phyloP scores from a whole-genome alignment of 2,113 vertebrate species.

The Motacilla alba region DNA sequence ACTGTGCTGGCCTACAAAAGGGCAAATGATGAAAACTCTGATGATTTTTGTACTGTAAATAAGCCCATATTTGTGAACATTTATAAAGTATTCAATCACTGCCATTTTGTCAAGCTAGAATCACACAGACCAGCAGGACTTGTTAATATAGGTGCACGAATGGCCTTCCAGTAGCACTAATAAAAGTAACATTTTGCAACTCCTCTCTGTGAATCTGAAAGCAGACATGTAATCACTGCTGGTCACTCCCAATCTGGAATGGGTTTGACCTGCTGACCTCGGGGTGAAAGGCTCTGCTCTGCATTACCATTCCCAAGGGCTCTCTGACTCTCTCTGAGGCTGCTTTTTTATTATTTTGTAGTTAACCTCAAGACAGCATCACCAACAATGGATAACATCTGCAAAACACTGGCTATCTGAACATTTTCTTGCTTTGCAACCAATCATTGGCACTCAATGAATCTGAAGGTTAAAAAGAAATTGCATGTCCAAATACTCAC shows the following conservation, averaged over 20 bases:
- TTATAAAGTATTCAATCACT: not conserved
- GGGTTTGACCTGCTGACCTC: conserved; percentile 54
- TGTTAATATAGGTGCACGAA: not conserved
- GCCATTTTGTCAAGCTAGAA: not conserved
- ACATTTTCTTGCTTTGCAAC: conserved; percentile 11
- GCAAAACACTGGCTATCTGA: conserved; percentile 35
- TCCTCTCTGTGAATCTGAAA: not conserved
- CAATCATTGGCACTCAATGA: conserved; percentile 55
- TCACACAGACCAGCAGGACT: not conserved
- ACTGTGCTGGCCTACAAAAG: not conserved
- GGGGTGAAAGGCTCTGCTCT: conserved; percentile 54
- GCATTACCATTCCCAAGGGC: conserved; percentile 47
- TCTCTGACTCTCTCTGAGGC: not conserved
- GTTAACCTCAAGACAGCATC: conserved; percentile 39
- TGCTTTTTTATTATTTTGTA: conserved; percentile 39
- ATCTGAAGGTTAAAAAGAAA: conserved; percentile 42
- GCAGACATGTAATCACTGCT: not conserved
- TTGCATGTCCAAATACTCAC: not conserved
- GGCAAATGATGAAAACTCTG: not conserved
- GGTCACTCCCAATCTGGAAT: conserved; percentile 33
- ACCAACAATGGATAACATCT: conserved; percentile 56
- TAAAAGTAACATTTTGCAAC: not conserved
- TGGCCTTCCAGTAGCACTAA: not conserved
- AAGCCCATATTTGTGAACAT: not conserved
- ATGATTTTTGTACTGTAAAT: not conserved